A percentile compares a stretch with the other conserved stretches of the same genome.
phyloP scores from a whole-genome alignment of 1,140 invertebrate species.

The Zaprionus ghesquierei region DNA sequence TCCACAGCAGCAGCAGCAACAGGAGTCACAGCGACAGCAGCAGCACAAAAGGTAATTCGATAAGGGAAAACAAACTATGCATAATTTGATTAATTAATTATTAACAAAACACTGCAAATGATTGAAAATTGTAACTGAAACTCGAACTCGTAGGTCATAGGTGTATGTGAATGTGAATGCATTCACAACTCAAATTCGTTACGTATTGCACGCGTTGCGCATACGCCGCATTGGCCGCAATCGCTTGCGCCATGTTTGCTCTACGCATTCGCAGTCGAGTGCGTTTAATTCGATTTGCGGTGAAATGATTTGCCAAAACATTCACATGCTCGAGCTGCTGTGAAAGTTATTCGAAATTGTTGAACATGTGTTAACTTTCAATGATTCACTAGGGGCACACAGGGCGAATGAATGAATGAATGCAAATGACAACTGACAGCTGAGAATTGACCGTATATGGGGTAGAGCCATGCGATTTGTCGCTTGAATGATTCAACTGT shows the following conservation, averaged over 20 bases:
- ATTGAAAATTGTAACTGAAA: conserved; percentile 26
- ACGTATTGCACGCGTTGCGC: not conserved
- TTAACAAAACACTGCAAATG: conserved; percentile 37
- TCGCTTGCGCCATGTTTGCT: conserved; percentile 17
- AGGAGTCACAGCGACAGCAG: too few species aligned
- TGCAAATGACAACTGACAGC: not conserved
- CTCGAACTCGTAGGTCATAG: not conserved
- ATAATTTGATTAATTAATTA: conserved; percentile 50
- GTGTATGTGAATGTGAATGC: conserved; percentile 14
- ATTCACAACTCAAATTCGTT: conserved; percentile 8
- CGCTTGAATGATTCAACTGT: not conserved
- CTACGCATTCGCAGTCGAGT: conserved; percentile 51
- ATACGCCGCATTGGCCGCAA: not conserved
- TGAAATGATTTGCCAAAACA: conserved; percentile 17
- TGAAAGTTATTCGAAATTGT: not conserved
- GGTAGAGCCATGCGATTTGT: not conserved
- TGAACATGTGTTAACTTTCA: not conserved
- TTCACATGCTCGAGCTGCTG: not conserved
- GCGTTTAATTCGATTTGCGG: conserved; percentile 67
- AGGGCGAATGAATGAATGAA: not conserved
- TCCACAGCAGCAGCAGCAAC: conserved; percentile 4
- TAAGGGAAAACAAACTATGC: conserved; percentile 1
- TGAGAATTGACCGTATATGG: not conserved
- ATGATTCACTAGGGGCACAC: not conserved
- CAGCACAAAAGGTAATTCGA: conserved; percentile 51